Evolutionary conservation across 2,888 invertebrate species (phyloP), one percentile per base, ranked within the genome.

Genomic region (Zele albiditarsus): DNA sequence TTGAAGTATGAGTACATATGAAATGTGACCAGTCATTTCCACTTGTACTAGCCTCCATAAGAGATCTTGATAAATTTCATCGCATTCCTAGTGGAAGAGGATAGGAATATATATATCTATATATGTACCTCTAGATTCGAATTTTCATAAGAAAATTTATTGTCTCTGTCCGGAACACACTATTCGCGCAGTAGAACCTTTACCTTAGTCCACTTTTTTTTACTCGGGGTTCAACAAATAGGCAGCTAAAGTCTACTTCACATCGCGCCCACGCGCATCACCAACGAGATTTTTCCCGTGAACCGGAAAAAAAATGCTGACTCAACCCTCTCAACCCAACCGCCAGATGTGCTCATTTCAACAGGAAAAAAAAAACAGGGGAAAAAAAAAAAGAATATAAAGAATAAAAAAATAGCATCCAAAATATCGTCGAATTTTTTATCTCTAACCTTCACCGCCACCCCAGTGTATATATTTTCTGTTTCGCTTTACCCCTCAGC

Each of bases 141-240:
- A 84, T 86, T 87, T 86, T 86, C 82, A 86, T 86, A 84, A 84
- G 82, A 77, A 78, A 83, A 84, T 86, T 84, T 83, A 87, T 84
- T 77, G 69, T 74, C 65, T 74, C 58, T 70, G 42, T 57, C 46
- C 74, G 66, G 63, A 74, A 42, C 38, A 8, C 57, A 42, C 69
- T 57, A 58, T 25, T 28, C 1, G 63, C 33, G 67, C 49, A 28
- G 71, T 38, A 70, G 77, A 80, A 79, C 76, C 31, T 33, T 66
- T 16, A 66, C 66, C 68, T 68, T 31, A n/a, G 31, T 28, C 53
- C 28, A 27, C 79, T 81, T 82, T 82, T 31, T 84, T 84, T 84
- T 80, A 80, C 80, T 69, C 76, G 66, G 68, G 66, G 67, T 76
- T 66, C 74, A 72, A 76, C 77, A 66, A 75, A 78, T 76, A 77